Evolutionary conservation across 2,797 vertebrate species (phyloP), one percentile per base, ranked within the genome.

Genomic region (Etheostoma perlongum): DNA sequence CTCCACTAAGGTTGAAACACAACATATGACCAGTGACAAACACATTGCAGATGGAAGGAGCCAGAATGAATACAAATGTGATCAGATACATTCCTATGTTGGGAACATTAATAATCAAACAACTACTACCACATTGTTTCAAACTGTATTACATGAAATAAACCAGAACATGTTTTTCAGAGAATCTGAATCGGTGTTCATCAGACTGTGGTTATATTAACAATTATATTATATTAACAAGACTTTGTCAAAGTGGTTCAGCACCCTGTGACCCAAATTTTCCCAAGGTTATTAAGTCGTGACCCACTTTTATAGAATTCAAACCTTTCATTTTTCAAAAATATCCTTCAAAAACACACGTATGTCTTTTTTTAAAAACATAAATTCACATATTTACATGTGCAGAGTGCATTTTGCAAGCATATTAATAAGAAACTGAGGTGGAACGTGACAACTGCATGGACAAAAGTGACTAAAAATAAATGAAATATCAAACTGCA

Each of bases 1-100:
- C 64, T 78, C 67, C 67, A 61, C 21, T 4, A 42, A 42, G 12
- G 18, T 49, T 48, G 27, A 49, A 53, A 66, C 11, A 11, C 18
- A 44, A 15, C 53, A 60, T 33, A 23, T 14, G 46, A 67, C 6
- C 8, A 47, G 27, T 66, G 51, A 66, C 13, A 47, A 52, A 59
- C 5, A n/a, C 18, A 51, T 1, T 60, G 14, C 12, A 62, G 21
- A 70, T 48, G 12, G 10, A 60, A 76, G 44, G n/a, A 54, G 55
- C 25, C 47, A 69, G 55, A 57, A 40, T 18, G 18, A 27, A 46
- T 67, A 23, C 14, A 14, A 27, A 40, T 42, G 23, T 27, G 51
- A 64, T 16, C 30, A 65, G 19, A 30, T 21, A 59, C 46, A n/a
- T 75, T 72, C 40, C 4, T 53, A 6, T 55, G 51, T 47, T 12